Evolutionary conservation across 2,113 vertebrate species (phyloP), one percentile per base, ranked within the genome.

Genomic region (Sander lucioperca): DNA sequence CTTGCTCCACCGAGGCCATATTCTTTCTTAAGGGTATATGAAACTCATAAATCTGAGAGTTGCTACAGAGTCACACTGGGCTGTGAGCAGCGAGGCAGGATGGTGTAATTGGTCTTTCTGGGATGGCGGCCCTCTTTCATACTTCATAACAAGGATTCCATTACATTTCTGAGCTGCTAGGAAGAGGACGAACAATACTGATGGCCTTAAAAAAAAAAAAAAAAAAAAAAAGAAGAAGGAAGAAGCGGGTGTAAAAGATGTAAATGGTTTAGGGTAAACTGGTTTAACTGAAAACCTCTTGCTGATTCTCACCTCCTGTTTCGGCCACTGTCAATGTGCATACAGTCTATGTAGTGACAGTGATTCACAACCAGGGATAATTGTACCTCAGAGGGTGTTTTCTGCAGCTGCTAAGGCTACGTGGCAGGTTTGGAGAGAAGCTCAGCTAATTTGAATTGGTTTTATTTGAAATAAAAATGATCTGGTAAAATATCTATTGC

Each of bases 11-110:
- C 93, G 93, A 92, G 94, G 96, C 95, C 94, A 94, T 95, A 95
- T 96, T 95, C 95, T 96, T 97, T 95, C 95, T 95, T 96, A 93
- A 96, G 95, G 96, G 95, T 94, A 94, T 93, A 95, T 96, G 91
- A 95, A 96, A 95, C 90, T 94, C 94, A 96, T 97, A 98, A 97
- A 97, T 97, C 95, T 94, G 94, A 95, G 81, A 89, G 90, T 92
- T 88, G 91, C 91, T 88, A 88, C 88, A 86, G 86, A 91, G 77
- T 77, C 82, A 69, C 62, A 76, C 48, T 30, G 77, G 58, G 81
- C 71, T 76, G 88, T 43, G 86, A 74, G 91, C 85, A 85, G 82
- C 16, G 39, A 85, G 82, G 87, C 64, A 66, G 62, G 85, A 56
- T 61, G 74, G 85, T 87, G 89, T 90, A 92, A 93, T 92, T 91